Evolutionary conservation across 2,888 invertebrate genomes (phyloP), one percentile per base, ranked within the genome.

Genomic region (Myathropa florea): DNA sequence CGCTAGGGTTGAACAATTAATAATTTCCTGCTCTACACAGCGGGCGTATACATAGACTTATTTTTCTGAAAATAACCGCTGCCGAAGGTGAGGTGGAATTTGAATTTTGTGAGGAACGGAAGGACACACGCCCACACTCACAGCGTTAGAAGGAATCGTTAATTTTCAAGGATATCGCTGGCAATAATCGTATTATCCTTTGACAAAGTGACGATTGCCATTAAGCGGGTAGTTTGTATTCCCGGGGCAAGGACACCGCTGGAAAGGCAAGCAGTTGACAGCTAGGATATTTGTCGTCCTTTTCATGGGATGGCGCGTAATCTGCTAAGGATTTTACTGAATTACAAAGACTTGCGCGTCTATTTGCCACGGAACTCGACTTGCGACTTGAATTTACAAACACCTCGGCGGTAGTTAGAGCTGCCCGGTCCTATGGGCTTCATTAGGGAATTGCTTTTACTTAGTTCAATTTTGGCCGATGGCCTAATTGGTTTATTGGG

Each of bases 121-220:
- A 39, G n/a, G 9, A 70, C 55, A 39, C 57, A 70, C 71, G 81
- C 21, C 28, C 67, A 39, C 55, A 14, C 33, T 59, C 55, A 67
- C 46, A 77, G 77, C 81, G 77, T 80, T 67, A 36, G 78, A 73
- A 73, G 77, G 68, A 73, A 75, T 82, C 86, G 78, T 83, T 83
- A 67, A 83, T 83, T 82, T 83, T 78, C 83, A 83, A 83, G 78
- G 86, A 83, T 78, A 86, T 86, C 78, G 83, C 68, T 46, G 65
- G 83, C 82, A 86, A 79, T 83, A 86, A 78, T 85, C 83, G 86
- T 79, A 75, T 83, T 79, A 86, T 86, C 82, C 82, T 73, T 83
- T 78, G 82, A 86, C 83, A 86, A 86, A 86, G 83, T 83, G 86
- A 86, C 86, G 86, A 83, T 86, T 86, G 86, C 83, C 82, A 70